A percentile compares a stretch with the other conserved stretches of the same genome.
Conservation (phyloP, 1,140 invertebrate species). For the Panagrolaimus sp. region DNA sequence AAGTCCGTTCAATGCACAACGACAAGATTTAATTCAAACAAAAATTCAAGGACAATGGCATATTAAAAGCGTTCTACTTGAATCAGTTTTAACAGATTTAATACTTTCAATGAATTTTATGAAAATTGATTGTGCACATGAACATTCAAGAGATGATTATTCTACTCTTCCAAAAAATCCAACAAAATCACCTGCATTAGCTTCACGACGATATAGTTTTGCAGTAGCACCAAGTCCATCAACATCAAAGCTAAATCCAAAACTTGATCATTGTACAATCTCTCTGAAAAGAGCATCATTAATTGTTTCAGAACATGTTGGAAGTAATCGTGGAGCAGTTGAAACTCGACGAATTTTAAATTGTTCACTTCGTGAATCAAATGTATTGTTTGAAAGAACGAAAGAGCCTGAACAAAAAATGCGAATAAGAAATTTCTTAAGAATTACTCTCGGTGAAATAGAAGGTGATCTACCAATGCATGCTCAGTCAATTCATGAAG, state of each 20-base stretch:
- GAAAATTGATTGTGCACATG: constrained; percentile 20
- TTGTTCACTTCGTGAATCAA: constrained; percentile 32
- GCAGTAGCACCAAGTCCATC: background rate
- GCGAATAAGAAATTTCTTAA: constrained; percentile 9
- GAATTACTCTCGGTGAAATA: constrained; percentile 32
- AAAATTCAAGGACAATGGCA: constrained; percentile 9
- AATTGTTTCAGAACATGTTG: constrained; percentile 38
- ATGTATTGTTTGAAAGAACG: constrained; percentile 11
- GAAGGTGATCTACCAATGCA: constrained; percentile 54
- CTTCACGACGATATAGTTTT: background rate
- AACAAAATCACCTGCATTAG: background rate
- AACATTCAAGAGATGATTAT: constrained; percentile 13
- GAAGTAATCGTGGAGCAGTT: constrained; percentile 12
- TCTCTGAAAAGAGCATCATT: constrained; percentile 36
- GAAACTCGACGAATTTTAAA: constrained; percentile 48
- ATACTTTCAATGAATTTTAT: constrained; percentile 42
- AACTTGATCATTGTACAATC: constrained; percentile 23
- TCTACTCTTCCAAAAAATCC: background rate
- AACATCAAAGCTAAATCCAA: background rate
- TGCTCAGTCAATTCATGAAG: constrained; percentile 51
- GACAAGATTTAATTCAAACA: background rate
- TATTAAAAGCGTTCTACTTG: constrained; percentile 31
- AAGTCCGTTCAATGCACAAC: constrained; percentile 19
- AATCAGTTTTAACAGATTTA: constrained; percentile 38
- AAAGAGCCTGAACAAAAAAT: background rate